Evolutionary conservation across 2,113 vertebrate genomes (phyloP).

Genomic region (Carettochelys insculpta): DNA sequence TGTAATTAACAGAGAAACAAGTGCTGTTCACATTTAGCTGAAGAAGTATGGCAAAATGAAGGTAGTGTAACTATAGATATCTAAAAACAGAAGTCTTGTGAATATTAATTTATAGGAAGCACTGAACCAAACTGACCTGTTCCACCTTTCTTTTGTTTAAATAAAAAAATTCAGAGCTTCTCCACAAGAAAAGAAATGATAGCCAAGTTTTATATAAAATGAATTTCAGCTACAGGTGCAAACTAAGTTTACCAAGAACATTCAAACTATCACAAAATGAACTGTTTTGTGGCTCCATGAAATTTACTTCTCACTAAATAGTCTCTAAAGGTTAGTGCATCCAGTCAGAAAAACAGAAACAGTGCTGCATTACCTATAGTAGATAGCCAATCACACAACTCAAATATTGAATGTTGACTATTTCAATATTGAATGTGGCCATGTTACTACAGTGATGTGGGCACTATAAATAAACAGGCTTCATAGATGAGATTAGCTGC

Average conservation of each 20-base stretch:
- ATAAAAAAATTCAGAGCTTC: neutral
- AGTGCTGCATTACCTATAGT: neutral
- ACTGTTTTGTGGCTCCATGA: neutral
- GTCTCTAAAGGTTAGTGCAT: neutral
- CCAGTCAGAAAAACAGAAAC: neutral
- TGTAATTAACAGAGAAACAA: neutral
- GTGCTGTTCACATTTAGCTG: neutral
- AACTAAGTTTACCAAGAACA: neutral
- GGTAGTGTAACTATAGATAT: neutral
- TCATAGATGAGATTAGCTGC: slow-evolving; percentile 5
- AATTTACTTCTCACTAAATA: neutral
- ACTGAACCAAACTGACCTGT: neutral
- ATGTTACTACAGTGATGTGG: neutral
- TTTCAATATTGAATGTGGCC: slow-evolving; percentile 30
- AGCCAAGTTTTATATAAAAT: neutral
- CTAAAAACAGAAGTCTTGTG: slow-evolving; percentile 7
- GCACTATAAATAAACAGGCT: neutral
- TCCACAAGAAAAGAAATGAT: neutral
- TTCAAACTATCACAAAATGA: neutral
- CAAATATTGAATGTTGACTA: slow-evolving; percentile 12
- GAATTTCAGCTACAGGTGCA: slow-evolving; percentile 14
- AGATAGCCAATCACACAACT: neutral
- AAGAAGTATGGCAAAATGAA: neutral
- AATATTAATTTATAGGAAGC: neutral
- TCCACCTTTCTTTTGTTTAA: slow-evolving; percentile 5